phyloP scores from a whole-genome alignment of 2,888 invertebrate genomes.

The Glomeris marginata region DNA sequence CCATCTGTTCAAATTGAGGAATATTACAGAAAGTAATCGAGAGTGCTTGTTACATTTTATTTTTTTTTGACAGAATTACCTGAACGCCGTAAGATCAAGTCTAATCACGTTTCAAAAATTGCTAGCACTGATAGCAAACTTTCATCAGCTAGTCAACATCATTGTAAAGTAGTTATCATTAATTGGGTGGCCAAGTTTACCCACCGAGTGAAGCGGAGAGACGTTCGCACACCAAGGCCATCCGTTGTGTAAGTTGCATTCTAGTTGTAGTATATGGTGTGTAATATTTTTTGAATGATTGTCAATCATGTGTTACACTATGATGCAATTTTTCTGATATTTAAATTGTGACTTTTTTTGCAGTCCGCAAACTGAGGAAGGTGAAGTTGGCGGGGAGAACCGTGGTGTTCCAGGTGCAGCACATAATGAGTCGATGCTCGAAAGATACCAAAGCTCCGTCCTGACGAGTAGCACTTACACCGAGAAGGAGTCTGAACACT shows the following conservation, averaged over 20 bases:
- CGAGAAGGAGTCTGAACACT: conserved; percentile 11
- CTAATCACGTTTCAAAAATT: conserved; percentile 11
- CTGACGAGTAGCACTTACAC: neutral
- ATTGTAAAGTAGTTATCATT: conserved; percentile 68
- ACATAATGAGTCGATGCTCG: neutral
- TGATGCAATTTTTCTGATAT: neutral
- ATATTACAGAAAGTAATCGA: no score
- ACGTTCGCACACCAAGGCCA: no score
- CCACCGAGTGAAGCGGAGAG: conserved; percentile 13
- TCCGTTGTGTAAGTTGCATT: no score
- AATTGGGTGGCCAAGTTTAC: conserved; percentile 67
- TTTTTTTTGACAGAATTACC: conserved; percentile 9
- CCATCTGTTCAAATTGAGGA: no score
- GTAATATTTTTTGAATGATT: no score
- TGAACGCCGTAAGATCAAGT: conserved; percentile 3
- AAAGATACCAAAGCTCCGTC: conserved; percentile 3
- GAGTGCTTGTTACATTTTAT: neutral
- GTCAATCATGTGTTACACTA: no score
- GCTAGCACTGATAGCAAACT: neutral
- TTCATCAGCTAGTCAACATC: conserved; percentile 35
- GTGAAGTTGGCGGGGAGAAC: neutral
- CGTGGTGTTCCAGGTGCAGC: neutral
- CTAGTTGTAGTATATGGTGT: no score
- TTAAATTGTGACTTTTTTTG: neutral
- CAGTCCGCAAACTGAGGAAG: conserved; percentile 4